Evolutionary conservation across 1,140 invertebrate genomes (phyloP), one percentile per base, ranked within the genome.

Genomic region (Drosophila bifasciata): DNA sequence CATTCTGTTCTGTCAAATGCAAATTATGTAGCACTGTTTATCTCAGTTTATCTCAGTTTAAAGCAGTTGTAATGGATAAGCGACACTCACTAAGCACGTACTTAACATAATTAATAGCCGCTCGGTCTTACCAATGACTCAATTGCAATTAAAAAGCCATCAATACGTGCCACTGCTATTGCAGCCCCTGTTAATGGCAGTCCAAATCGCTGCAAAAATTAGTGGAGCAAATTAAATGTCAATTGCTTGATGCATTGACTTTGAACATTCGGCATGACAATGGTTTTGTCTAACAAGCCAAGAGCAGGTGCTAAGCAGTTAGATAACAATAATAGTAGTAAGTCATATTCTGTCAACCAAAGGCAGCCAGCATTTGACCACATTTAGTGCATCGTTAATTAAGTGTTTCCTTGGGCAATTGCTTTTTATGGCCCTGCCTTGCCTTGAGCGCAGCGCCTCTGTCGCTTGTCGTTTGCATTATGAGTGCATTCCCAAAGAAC

Each of bases 151-250:
- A 86, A 76, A 80, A 80, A 80, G 44, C 76, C 59, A 84, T 80
- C 72, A 79, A 62, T 5, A 23, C 58, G 7, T 28, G 1, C 0
- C 25, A 55, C 60, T 15, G 45, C 41, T 3, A 16, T 32, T 25
- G 40, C 53, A 36, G 32, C 25, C 25, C 41, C 21, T 15, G 43
- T 28, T 64, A 64, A 48, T 21, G 62, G 11, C 43, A 3, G 19
- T 44, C 25, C 46, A 21, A 59, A 52, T 64, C 16, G 25, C 15
- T 39, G 45, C 40, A 50, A 15, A 60, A 23, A 75, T 84, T 79
- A 76, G 59, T 63, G 48, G 43, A 66, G 25, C 83, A 86, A 86
- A 86, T 88, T 86, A 83, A 86, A 83, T 83, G 78, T 83, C 83
- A 83, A 61, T 78, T 62, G 57, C 32, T 5, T 3, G 39, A 21